Conservation (phyloP, 2,113 vertebrate species). For the Pongo pygmaeus region DNA sequence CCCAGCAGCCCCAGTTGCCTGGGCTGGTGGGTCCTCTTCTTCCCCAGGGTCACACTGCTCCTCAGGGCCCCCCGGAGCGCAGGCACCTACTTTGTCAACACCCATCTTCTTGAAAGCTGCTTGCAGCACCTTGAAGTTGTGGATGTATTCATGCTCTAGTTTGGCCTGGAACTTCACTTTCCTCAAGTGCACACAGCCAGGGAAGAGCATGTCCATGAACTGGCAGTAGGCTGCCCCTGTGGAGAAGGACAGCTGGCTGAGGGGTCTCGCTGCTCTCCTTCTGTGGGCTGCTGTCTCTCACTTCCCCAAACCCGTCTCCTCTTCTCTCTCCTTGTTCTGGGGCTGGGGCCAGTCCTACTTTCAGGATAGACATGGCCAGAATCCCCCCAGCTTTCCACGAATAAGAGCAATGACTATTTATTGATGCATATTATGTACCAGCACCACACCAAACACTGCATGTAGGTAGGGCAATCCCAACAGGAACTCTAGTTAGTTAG, state of each 20-base stretch:
- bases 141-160: constrained; percentile 97
- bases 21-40: constrained; percentile 47
- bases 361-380: neutral
- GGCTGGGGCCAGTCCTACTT: neutral
- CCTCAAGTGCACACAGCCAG: constrained; percentile 95
- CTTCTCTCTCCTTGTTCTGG: neutral
- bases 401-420: neutral
- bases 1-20: neutral
- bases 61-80: constrained; percentile 9
- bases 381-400: neutral
- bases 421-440: neutral
- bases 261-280: neutral
- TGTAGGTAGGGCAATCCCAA: neutral
- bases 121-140: constrained; percentile 99
- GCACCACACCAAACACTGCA: neutral
- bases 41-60: constrained; percentile 43
- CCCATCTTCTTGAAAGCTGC: constrained; percentile 98
- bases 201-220: constrained; percentile 99
- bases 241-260: neutral
- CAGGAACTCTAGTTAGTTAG: neutral
- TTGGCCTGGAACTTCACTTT: constrained; percentile 99
- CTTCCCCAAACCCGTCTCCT: neutral
- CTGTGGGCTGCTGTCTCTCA: no score
- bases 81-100: constrained; percentile 94
- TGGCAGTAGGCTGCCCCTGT: constrained; percentile 97